Conservation (phyloP, 2,888 invertebrate species). For the Drosophila melanocephala region DNA sequence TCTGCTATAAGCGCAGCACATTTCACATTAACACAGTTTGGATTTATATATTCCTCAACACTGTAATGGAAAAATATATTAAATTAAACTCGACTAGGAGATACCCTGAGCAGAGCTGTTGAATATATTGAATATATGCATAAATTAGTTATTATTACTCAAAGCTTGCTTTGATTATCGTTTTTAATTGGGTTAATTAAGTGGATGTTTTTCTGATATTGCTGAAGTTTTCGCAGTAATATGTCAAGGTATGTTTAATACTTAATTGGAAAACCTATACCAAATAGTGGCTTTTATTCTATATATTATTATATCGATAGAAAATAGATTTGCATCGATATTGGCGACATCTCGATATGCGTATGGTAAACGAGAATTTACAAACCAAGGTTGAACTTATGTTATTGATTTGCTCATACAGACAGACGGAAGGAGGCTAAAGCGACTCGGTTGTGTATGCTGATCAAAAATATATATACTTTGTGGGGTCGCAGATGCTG, state of each 20-base stretch:
- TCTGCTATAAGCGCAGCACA: slow-evolving; percentile 87
- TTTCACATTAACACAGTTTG: slow-evolving; percentile 40
- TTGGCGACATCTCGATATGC: not conserved
- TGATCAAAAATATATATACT: not conserved
- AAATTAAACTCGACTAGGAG: not conserved
- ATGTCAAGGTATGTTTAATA: not conserved
- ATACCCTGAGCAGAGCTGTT: not conserved
- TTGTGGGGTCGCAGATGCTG: not conserved
- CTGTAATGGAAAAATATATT: slow-evolving; percentile 6
- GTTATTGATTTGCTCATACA: not conserved
- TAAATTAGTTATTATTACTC: no score
- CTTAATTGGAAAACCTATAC: not conserved
- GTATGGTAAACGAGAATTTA: not conserved
- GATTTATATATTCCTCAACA: slow-evolving; percentile 53
- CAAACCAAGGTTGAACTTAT: not conserved
- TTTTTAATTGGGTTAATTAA: not conserved
- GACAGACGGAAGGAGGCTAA: not conserved
- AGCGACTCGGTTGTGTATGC: not conserved
- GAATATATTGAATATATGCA: not conserved
- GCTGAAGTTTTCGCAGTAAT: not conserved
- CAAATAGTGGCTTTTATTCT: not conserved
- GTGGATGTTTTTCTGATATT: not conserved
- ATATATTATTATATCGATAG: not conserved
- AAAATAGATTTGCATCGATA: not conserved
- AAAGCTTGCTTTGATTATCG: not conserved